Base-by-base conservation (phyloP, 2,888 invertebrate genomes). In the Gisinianus flammeolus region DNA sequence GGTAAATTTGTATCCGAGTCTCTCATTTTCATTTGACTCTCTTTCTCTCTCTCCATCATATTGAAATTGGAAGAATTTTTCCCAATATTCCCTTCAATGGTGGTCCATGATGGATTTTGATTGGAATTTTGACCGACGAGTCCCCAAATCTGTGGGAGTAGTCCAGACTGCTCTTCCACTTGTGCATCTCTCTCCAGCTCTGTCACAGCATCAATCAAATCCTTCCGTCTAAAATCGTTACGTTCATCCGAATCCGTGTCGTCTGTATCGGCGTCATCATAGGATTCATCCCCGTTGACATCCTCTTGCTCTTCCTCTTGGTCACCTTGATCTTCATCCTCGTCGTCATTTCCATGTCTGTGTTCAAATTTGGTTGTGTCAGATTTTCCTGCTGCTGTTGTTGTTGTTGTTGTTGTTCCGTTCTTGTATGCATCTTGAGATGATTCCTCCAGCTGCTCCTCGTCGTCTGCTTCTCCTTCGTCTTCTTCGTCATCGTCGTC, bases 161-260 rank as follows among this genome's bases (percentile, higher is more conserved):
- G 30, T n/a, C 68, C 79, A 4, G 64, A 70, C 58, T 77, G 66
- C 56, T 82, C 81, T 33, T 82, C 78, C 58, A 30, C 62, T 54
- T 82, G 77, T 24, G 82, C 81, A 33, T 82, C 80, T 30, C 74
- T 73, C 69, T 82, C 82, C 66, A 82, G 56, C 26, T 69, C 75
- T 26, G 77, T 76, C 16, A 82, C 82, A 71, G 78, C 71, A 1
- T 77, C 71, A 56, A 81, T 76, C 35, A 82, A 75, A 64, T 82
- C 82, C 24, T 72, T 62, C 33, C 58, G 33, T n/a, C 31, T 2
- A 22, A 72, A 31, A 6, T 22, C 62, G 3, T 0, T 19, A 54
- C 31, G 0, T 12, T 31, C 58, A 28, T 56, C n/a, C 19, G 26
- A 2, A 0, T 71, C 71, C 10, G 54, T 30, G 5, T 58, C 56